Evolutionary conservation across 2,888 invertebrate genomes (phyloP).

Genomic region (Eubasilissa splendida): DNA sequence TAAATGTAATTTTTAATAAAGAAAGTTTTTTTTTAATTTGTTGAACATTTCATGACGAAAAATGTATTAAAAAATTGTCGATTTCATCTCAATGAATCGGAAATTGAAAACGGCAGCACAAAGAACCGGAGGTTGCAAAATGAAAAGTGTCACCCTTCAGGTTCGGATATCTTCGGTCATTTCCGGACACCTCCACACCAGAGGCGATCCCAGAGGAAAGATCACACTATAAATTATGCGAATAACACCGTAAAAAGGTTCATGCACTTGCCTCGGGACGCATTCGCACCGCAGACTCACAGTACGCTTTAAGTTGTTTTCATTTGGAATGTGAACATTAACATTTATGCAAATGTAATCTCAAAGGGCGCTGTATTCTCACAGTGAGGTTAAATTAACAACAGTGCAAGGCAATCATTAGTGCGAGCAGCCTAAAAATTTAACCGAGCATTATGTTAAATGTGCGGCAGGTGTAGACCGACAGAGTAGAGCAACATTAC

Average conservation of each 20-base stretch:
- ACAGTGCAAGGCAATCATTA: neutral
- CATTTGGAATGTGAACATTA: constrained; percentile 13
- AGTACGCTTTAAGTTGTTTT: constrained; percentile 2
- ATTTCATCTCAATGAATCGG: constrained; percentile 12
- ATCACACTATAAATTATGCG: constrained; percentile 24
- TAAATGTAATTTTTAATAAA: too few relatives aligned
- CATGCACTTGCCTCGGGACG: constrained; percentile 16
- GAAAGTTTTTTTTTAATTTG: too few relatives aligned
- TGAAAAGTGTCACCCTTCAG: constrained; percentile 20
- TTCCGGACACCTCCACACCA: constrained; percentile 27
- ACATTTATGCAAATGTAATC: constrained; percentile 38
- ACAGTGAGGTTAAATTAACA: constrained; percentile 10
- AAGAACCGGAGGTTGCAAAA: neutral
- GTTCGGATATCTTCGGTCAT: constrained; percentile 22
- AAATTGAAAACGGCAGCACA: constrained; percentile 22
- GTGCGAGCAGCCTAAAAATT: neutral
- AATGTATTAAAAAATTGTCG: neutral
- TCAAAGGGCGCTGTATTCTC: constrained; percentile 18
- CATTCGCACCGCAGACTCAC: neutral
- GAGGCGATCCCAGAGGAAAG: constrained; percentile 3
- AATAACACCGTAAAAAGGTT: constrained; percentile 12
- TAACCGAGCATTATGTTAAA: neutral
- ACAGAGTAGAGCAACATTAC: constrained; percentile 20
- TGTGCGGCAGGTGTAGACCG: constrained; percentile 1
- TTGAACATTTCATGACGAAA: neutral